These are phyloP conservation scores for Eupithecia exiguata DNA, from an alignment of 2,888 invertebrate species.

Conservation along the genomic window DNA sequence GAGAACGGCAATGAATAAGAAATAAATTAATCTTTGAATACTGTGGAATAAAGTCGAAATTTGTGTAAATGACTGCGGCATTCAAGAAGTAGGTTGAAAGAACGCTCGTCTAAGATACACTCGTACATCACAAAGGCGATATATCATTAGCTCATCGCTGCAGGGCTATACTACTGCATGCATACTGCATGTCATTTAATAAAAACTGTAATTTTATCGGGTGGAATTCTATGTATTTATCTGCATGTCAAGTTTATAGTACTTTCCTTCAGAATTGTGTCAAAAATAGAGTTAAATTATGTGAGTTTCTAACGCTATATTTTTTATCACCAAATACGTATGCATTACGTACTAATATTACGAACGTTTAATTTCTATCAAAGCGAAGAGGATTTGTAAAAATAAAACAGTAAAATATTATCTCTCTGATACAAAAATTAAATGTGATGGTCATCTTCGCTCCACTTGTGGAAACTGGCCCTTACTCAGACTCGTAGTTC, in stretches of 20 bases:
- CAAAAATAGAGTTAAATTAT: neutral
- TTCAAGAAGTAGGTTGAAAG: conserved; percentile 82
- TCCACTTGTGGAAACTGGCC: neutral
- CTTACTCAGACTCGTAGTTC: neutral
- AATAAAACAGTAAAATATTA: neutral
- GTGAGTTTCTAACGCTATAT: neutral
- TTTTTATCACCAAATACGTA: neutral
- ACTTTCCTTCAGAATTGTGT: neutral
- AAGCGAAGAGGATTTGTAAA: neutral
- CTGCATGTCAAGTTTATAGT: neutral
- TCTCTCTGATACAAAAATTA: neutral
- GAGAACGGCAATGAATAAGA: conserved; percentile 68
- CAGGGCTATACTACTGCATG: conserved; percentile 37
- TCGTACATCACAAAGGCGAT: conserved; percentile 77
- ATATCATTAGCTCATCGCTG: conserved; percentile 70
- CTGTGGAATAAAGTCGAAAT: conserved; percentile 67
- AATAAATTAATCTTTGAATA: conserved; percentile 69
- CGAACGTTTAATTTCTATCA: neutral
- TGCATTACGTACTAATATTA: neutral
- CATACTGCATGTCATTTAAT: conserved; percentile 13
- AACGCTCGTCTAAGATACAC: conserved; percentile 77
- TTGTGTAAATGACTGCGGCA: conserved; percentile 65
- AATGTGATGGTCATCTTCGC: neutral
- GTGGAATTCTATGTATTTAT: neutral
- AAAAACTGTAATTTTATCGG: conserved; percentile 1